Conservation (phyloP, 2,797 vertebrate genomes). For the Melanotaenia trifasciata region DNA sequence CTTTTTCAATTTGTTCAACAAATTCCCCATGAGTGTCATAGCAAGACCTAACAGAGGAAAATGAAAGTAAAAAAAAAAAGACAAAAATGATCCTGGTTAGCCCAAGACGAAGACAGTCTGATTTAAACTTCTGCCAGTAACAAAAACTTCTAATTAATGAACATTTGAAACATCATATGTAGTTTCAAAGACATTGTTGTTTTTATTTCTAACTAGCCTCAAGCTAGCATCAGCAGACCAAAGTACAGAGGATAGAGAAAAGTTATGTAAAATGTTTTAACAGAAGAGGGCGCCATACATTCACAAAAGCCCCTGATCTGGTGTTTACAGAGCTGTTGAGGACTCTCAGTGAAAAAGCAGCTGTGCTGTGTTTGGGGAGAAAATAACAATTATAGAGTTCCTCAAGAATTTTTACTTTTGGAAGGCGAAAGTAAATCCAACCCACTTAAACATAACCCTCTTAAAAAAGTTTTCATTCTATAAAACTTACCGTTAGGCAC, state of each 20-base stretch:
- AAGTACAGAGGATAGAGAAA: neutral
- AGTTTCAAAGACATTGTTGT: neutral
- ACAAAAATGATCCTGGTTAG: constrained; percentile 1
- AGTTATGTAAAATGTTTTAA: constrained; percentile 6
- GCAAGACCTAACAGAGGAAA: neutral
- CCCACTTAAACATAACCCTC: neutral
- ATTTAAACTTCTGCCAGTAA: constrained; percentile 4
- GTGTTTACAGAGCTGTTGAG: constrained; percentile 10
- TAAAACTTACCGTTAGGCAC: constrained; percentile 87
- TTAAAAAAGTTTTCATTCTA: neutral
- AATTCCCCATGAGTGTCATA: neutral
- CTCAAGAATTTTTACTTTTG: neutral
- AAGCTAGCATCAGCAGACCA: constrained; percentile 49
- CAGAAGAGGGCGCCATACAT: constrained; percentile 72
- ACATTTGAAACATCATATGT: neutral
- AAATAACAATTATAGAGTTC: neutral
- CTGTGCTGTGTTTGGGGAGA: neutral
- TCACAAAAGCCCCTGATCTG: constrained; percentile 28
- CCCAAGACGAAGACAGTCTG: neutral
- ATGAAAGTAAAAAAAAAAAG: neutral
- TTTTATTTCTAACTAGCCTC: neutral
- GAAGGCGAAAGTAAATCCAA: neutral
- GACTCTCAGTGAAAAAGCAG: constrained; percentile 6
- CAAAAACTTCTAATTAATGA: neutral
- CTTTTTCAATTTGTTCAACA: neutral